Conservation (phyloP, 1,140 invertebrate genomes). For the Macrostomum lignano region DNA sequence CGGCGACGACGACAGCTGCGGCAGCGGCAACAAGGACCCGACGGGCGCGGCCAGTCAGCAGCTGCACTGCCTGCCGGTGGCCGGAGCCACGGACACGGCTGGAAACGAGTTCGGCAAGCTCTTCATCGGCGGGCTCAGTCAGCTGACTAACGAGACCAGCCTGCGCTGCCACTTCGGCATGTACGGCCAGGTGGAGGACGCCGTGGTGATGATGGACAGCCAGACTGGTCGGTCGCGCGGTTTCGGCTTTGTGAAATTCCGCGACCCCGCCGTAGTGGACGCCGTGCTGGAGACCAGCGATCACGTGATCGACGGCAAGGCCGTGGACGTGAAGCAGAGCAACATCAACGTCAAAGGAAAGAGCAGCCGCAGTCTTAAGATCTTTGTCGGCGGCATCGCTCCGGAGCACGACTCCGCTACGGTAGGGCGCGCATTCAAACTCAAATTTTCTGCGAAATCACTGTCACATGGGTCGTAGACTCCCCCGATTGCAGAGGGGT, state of each 20-base stretch:
- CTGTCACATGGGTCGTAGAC: too few species aligned
- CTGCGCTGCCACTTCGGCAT: slow-evolving; percentile 2
- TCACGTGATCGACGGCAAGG: slow-evolving; percentile 7
- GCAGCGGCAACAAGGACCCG: too few species aligned
- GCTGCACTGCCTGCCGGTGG: too few species aligned
- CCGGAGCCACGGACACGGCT: too few species aligned
- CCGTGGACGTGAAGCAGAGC: slow-evolving; percentile 4
- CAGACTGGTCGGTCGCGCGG: slow-evolving; percentile 10
- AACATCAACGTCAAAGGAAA: slow-evolving; percentile 6
- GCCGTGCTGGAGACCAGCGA: slow-evolving; percentile 7
- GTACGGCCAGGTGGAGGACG: slow-evolving; percentile 6
- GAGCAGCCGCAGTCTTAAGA: slow-evolving; percentile 4
- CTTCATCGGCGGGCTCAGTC: slow-evolving; percentile 5
- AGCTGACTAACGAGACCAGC: slow-evolving; percentile 4
- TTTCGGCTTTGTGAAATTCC: slow-evolving; percentile 11
- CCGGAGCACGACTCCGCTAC: slow-evolving; percentile 1
- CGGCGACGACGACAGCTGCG: too few species aligned
- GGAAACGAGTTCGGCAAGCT: slow-evolving; percentile 6
- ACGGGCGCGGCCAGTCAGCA: too few species aligned
- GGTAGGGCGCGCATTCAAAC: too few species aligned
- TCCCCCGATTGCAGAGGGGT: too few species aligned
- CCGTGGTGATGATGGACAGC: slow-evolving; percentile 8
- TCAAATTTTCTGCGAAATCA: too few species aligned
- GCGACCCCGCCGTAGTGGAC: slow-evolving; percentile 8
- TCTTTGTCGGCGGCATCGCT: slow-evolving; percentile 6